Conservation (phyloP, 2,113 vertebrate genomes). For the Tyrannus savana region DNA sequence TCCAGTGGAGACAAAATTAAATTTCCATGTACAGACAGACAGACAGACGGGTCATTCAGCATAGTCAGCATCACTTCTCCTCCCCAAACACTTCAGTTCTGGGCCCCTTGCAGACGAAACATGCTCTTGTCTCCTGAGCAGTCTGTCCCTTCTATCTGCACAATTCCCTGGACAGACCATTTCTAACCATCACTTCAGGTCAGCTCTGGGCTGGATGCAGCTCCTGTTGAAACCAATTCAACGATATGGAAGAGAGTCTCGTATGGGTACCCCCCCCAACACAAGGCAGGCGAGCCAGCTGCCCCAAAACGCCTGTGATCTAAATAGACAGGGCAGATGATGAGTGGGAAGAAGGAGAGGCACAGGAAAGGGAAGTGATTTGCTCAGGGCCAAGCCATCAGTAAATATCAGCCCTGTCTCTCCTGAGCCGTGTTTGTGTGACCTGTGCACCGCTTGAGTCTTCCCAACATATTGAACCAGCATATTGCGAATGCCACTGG, state of each 20-base stretch:
- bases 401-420: constrained; percentile 50
- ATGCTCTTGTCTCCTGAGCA: not conserved
- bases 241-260: not conserved
- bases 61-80: not conserved
- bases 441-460: not conserved
- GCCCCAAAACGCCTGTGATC: not conserved
- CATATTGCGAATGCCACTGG: constrained; percentile 49
- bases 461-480: constrained; percentile 53
- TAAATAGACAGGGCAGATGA: constrained; percentile 40
- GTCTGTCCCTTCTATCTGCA: not conserved
- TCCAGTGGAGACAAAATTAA: constrained; percentile 1
- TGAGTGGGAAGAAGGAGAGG: constrained; percentile 42
- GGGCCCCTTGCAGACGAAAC: not conserved
- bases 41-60: not conserved
- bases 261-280: not conserved
- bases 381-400: constrained; percentile 30
- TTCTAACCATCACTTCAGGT: not conserved
- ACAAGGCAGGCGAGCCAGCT: not conserved
- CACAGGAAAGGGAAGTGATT: constrained; percentile 9
- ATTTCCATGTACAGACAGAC: not conserved
- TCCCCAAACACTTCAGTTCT: not conserved
- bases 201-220: not conserved
- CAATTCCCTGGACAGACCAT: not conserved
- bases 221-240: not conserved
- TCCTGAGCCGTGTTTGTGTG: not conserved